phyloP scores from a whole-genome alignment of 35 echinoderm and acorn worm genomes.

The Nesometra sesokonis region DNA sequence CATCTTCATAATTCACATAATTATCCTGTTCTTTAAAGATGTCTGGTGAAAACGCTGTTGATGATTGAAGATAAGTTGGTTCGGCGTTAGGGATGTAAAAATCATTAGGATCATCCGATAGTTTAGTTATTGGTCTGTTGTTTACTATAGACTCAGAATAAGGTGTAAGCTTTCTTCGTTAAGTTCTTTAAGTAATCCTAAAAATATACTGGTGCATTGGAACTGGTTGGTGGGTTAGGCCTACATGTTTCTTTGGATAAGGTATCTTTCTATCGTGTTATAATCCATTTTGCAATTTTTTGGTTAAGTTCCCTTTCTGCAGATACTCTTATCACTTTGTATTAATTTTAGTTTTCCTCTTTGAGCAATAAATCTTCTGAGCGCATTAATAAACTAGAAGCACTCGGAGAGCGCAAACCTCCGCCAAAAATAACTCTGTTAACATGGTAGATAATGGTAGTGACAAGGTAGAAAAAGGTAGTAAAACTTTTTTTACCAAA shows the following conservation, averaged over 20 bases:
- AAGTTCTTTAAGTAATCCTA: background rate
- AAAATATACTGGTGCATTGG: background rate
- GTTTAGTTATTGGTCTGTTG: slow-evolving; percentile 9
- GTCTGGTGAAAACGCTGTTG: background rate
- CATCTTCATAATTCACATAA: slow-evolving; percentile 13
- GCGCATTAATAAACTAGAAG: slow-evolving; percentile 32
- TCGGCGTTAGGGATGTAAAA: slow-evolving; percentile 16
- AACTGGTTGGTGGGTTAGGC: background rate
- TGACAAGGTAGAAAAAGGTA: too few species aligned
- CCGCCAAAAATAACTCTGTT: too few species aligned
- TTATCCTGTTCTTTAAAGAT: background rate
- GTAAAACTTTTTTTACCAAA: too few species aligned
- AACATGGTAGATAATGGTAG: too few species aligned
- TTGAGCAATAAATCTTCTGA: slow-evolving; percentile 23
- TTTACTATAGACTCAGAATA: slow-evolving; percentile 26
- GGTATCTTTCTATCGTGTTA: background rate
- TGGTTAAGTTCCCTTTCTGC: slow-evolving; percentile 20
- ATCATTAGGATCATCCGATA: slow-evolving; percentile 27
- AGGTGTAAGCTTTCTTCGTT: slow-evolving; percentile 35
- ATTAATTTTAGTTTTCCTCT: slow-evolving; percentile 24
- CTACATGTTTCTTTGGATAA: background rate
- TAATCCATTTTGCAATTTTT: background rate
- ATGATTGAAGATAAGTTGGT: slow-evolving; percentile 4
- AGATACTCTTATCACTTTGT: slow-evolving; percentile 32
- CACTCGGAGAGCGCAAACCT: too few species aligned